A percentile compares a stretch with the other conserved stretches of the same genome.
phyloP scores from a whole-genome alignment of 2,797 vertebrate genomes.

The Schizopygopsis malacanthus region DNA sequence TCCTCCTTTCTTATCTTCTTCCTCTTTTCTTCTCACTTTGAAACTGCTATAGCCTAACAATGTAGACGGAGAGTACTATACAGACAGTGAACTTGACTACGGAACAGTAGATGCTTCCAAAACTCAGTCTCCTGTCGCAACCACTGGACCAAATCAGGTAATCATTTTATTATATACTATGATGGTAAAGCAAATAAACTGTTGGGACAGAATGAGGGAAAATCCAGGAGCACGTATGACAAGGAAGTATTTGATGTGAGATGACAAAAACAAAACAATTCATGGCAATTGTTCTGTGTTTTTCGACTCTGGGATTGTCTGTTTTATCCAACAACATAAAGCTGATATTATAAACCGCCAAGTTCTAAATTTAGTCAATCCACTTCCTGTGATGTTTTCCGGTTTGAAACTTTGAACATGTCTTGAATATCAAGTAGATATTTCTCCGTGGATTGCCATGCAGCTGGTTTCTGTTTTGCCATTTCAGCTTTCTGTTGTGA shows the following conservation, averaged over 20 bases:
- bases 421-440: constrained; percentile 4
- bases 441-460: constrained; percentile 50
- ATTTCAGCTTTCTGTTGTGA: constrained; percentile 47
- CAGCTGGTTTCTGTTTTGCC: constrained; percentile 1
- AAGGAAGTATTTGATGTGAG: constrained; percentile 69
- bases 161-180: constrained; percentile 60
- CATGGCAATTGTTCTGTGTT: constrained; percentile 66
- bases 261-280: constrained; percentile 70
- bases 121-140: constrained; percentile 83
- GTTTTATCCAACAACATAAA: constrained; percentile 53
- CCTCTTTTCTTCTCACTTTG: constrained; percentile 79
- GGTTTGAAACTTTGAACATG: neutral
- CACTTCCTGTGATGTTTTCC: constrained; percentile 31
- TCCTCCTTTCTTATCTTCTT: constrained; percentile 68
- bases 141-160: constrained; percentile 91
- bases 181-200: constrained; percentile 21
- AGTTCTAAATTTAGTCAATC: constrained; percentile 29
- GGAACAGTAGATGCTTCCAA: constrained; percentile 86
- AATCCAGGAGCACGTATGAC: constrained; percentile 64
- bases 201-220: constrained; percentile 55
- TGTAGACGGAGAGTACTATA: constrained; percentile 91
- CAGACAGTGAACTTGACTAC: constrained; percentile 84
- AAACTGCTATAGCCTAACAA: constrained; percentile 84
- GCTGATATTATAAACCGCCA: constrained; percentile 23
- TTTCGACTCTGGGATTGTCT: constrained; percentile 49